A percentile compares a stretch with the other conserved stretches of the same genome.
Evolutionary conservation across 2,888 invertebrate species (phyloP).

Genomic region (Micoletzkya japonica): DNA sequence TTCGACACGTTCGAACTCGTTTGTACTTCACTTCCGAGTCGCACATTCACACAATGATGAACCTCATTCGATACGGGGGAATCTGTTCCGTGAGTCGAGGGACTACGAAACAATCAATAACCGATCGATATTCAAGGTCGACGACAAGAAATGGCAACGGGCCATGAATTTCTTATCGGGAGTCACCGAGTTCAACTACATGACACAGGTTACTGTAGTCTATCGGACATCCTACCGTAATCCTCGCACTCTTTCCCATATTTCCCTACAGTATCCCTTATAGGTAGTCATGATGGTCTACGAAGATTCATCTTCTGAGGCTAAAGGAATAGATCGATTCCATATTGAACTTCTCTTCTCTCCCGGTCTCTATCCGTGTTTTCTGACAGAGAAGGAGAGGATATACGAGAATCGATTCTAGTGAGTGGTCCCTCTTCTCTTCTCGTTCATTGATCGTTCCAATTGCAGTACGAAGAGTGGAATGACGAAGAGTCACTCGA

Average conservation of each 20-base stretch:
- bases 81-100: slow-evolving; percentile 49
- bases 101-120: no score
- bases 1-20: slow-evolving; percentile 94
- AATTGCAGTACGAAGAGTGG: slow-evolving; percentile 31
- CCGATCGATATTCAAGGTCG: slow-evolving; percentile 70
- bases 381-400: slow-evolving; percentile 61
- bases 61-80: slow-evolving; percentile 76
- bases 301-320: slow-evolving; percentile 89
- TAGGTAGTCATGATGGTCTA: slow-evolving; percentile 91
- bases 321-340: slow-evolving; percentile 72
- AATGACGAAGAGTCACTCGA: slow-evolving; percentile 36
- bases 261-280: background rate
- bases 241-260: background rate
- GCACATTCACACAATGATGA: slow-evolving; percentile 95
- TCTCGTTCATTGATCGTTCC: no score
- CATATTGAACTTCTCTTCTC: slow-evolving; percentile 98
- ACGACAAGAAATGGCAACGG: slow-evolving; percentile 95
- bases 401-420: slow-evolving; percentile 78
- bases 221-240: background rate
- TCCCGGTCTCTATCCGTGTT: slow-evolving; percentile 75
- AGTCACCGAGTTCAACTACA: slow-evolving; percentile 96
- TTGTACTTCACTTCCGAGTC: slow-evolving; percentile 99
- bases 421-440: no score
- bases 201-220: slow-evolving; percentile 89
- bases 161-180: slow-evolving; percentile 98